These are phyloP conservation scores for Sebastes minor DNA, from an alignment of 2,797 vertebrate genomes.

Conservation along the genomic window DNA sequence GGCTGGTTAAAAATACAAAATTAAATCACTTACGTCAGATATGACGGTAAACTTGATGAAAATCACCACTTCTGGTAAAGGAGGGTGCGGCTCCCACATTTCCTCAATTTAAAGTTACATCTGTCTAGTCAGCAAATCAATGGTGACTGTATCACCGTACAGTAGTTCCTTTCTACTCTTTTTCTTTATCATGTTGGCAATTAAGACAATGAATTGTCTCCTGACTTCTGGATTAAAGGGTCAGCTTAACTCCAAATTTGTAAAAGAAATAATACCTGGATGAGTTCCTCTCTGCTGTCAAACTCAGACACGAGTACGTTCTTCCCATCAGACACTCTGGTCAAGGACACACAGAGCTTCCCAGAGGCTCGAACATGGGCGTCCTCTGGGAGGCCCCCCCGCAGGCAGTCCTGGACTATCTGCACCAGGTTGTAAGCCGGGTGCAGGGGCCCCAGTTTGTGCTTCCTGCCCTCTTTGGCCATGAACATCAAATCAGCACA, in stretches of 20 bases:
- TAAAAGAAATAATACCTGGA: constrained; percentile 85
- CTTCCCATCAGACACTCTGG: constrained; percentile 86
- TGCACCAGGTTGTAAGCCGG: constrained; percentile 84
- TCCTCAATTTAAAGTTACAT: neutral
- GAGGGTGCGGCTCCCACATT: no score
- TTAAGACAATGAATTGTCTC: neutral
- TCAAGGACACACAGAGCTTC: constrained; percentile 87
- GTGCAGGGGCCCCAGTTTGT: constrained; percentile 84
- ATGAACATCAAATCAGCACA: constrained; percentile 80
- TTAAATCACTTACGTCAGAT: neutral
- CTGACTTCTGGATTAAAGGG: neutral
- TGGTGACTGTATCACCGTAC: no score
- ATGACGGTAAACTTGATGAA: neutral
- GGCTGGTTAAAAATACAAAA: neutral
- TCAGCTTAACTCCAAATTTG: neutral
- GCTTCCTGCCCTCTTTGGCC: constrained; percentile 77
- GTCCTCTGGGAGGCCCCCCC: constrained; percentile 81
- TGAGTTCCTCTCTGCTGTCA: constrained; percentile 87
- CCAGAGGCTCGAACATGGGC: constrained; percentile 83
- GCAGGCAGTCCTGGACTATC: constrained; percentile 74
- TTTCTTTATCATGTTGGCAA: neutral
- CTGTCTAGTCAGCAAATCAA: neutral
- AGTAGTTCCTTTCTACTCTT: neutral
- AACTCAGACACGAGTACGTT: constrained; percentile 90
- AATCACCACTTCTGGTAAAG: neutral